phyloP scores from a whole-genome alignment of 1,140 invertebrate species.

The Argopecten irradians region DNA sequence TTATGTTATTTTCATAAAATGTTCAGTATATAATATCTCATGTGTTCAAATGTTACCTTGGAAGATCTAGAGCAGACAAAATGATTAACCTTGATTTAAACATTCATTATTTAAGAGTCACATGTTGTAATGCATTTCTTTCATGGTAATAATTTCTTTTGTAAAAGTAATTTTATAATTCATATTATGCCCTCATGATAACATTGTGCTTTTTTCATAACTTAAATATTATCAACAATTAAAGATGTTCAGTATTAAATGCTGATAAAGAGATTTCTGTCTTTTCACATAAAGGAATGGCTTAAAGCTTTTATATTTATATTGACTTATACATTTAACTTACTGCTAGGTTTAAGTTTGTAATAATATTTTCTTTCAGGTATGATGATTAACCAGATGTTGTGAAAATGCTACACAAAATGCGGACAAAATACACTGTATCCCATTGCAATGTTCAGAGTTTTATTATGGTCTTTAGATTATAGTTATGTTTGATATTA shows the following conservation, averaged over 20 bases:
- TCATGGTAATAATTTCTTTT: not conserved
- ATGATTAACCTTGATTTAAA: not conserved
- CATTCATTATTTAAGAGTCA: not conserved
- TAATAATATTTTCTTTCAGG: not conserved
- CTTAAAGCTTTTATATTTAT: not conserved
- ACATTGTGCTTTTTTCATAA: not conserved
- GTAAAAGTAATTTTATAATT: not conserved
- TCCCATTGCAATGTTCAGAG: not conserved
- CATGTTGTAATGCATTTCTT: not conserved
- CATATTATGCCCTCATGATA: not conserved
- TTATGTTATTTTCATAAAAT: not conserved
- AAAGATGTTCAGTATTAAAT: not conserved
- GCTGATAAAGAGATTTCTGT: not conserved
- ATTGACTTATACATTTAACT: not conserved
- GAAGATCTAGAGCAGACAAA: not conserved
- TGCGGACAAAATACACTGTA: not conserved
- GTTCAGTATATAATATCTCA: not conserved
- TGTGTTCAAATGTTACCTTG: not conserved
- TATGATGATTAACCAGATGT: not conserved
- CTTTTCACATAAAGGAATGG: not conserved
- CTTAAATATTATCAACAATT: not conserved
- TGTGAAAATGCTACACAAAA: not conserved
- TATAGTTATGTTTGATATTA: not conserved
- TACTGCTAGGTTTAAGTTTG: not conserved
- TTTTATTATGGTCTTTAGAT: no score